A percentile compares a stretch with the other conserved stretches of the same genome.
These are phyloP conservation scores for Caenorhabditis brenneri DNA, from an alignment of 1,140 invertebrate genomes.

Conservation along the genomic window DNA sequence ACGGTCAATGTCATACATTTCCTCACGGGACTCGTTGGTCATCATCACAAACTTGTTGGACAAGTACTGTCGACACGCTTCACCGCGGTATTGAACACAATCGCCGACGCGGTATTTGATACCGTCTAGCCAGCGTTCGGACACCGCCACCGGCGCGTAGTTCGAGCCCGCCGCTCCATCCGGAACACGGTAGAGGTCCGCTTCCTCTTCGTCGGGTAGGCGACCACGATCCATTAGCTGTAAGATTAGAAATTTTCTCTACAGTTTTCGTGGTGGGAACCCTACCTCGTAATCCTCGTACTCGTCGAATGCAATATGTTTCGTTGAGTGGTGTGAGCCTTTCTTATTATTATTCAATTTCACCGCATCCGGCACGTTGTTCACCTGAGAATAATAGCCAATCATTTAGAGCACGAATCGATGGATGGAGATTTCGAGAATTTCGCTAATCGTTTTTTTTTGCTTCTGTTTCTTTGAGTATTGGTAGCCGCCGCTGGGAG, in stretches of 20 bases:
- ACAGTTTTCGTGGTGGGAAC: neutral
- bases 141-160: slow-evolving; percentile 30
- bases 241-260: neutral
- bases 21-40: slow-evolving; percentile 55
- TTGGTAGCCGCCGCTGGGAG: too few species aligned
- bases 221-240: slow-evolving; percentile 57
- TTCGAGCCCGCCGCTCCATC: slow-evolving; percentile 52
- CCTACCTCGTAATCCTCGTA: slow-evolving; percentile 53
- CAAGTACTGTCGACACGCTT: slow-evolving; percentile 58
- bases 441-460: too few species aligned
- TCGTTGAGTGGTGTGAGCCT: slow-evolving; percentile 20
- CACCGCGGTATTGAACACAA: slow-evolving; percentile 55
- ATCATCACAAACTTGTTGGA: slow-evolving; percentile 57
- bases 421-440: too few species aligned
- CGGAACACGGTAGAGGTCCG: slow-evolving; percentile 53
- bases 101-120: slow-evolving; percentile 54
- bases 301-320: slow-evolving; percentile 42
- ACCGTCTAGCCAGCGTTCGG: slow-evolving; percentile 56
- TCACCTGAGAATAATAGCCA: slow-evolving; percentile 41
- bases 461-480: too few species aligned
- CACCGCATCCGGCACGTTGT: slow-evolving; percentile 52
- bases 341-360: neutral
- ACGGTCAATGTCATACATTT: slow-evolving; percentile 60
- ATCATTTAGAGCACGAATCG: neutral
- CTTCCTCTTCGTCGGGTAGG: slow-evolving; percentile 54